Evolutionary conservation across 2,113 vertebrate genomes (phyloP).

Genomic region (Catharus bicknelli): DNA sequence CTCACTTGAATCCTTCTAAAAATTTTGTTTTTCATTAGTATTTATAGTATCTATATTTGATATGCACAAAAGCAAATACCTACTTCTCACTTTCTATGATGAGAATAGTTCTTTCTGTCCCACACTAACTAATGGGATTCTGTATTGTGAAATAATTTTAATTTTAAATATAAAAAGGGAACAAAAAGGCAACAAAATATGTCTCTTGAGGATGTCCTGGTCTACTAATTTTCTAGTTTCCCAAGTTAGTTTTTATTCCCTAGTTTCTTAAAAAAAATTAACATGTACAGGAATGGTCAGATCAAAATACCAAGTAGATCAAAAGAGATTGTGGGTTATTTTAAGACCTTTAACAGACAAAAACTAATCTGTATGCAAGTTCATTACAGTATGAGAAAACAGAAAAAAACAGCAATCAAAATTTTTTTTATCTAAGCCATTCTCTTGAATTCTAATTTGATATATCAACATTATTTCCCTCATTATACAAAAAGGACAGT

Average conservation of each 20-base stretch:
- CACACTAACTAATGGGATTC: neutral
- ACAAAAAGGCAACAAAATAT: neutral
- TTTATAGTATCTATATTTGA: neutral
- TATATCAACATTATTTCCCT: neutral
- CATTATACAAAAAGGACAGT: neutral
- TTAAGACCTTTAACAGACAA: neutral
- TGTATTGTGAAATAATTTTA: neutral
- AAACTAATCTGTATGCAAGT: neutral
- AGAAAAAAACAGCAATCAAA: neutral
- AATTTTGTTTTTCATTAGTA: neutral
- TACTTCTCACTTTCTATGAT: neutral
- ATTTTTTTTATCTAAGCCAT: neutral
- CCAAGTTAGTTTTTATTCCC: neutral
- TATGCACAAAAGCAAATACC: neutral
- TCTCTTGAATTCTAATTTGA: neutral
- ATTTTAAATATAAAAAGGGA: neutral
- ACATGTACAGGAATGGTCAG: neutral
- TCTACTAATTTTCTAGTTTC: neutral
- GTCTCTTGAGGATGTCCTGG: neutral
- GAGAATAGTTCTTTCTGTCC: neutral
- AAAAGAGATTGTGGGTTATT: neutral
- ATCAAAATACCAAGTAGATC: neutral
- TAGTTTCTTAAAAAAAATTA: neutral
- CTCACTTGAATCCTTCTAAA: neutral
- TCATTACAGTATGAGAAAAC: neutral